Evolutionary conservation across 2,888 invertebrate genomes (phyloP).

Genomic region (Lypha dubia): DNA sequence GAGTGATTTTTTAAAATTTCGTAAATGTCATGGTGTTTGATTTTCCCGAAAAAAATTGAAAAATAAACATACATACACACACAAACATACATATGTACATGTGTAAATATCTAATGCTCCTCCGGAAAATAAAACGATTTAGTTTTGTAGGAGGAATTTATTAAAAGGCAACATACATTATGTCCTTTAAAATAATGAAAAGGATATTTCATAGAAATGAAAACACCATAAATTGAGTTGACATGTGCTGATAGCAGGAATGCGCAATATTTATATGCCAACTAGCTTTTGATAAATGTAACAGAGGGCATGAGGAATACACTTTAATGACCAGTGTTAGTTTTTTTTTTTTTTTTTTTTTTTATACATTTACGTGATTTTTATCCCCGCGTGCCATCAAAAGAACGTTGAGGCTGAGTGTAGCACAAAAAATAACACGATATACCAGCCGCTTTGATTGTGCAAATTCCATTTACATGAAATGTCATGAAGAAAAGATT

Average conservation of each 20-base stretch:
- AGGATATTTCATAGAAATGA: not conserved
- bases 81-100: too few relatives aligned
- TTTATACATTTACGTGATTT: too few relatives aligned
- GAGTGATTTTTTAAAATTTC: too few relatives aligned
- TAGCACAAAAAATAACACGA: not conserved
- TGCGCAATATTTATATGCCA: not conserved
- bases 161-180: too few relatives aligned
- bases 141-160: too few relatives aligned
- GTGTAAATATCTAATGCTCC: too few relatives aligned
- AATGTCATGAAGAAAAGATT: too few relatives aligned
- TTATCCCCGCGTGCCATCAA: not conserved
- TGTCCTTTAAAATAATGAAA: not conserved
- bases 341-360: not conserved
- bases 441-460: not conserved
- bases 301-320: not conserved
- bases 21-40: too few relatives aligned
- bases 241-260: not conserved
- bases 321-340: not conserved
- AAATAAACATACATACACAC: too few relatives aligned
- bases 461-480: not conserved
- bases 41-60: too few relatives aligned
- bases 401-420: not conserved
- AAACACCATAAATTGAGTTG: constrained; percentile 1
- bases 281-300: not conserved
- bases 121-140: too few relatives aligned